Evolutionary conservation across 2,888 invertebrate genomes (phyloP), one percentile per base, ranked within the genome.

Genomic region (Sminthurides aquaticus): DNA sequence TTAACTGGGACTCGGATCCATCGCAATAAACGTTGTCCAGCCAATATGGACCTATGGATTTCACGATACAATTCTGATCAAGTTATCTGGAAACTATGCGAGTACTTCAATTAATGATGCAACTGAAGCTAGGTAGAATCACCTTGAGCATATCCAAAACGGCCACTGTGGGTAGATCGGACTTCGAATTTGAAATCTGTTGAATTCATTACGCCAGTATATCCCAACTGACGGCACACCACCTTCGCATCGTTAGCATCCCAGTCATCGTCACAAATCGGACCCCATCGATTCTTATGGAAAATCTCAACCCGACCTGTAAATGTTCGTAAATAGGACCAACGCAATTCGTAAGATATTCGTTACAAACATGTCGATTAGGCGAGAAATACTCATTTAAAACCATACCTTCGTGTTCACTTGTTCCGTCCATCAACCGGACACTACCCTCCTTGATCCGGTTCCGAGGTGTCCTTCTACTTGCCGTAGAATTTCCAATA

Each of bases 251-350:
- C 93, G 2, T 84, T 80, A 55, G 84, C 80, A 76, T 92, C 93
- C 92, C 93, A 96, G 75, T 91, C 91, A 78, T 94, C 93, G 76
- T 95, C 95, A 76, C 95, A 96, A 0, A 96, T 82, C 0, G 88
- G 86, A 2, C 95, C 94, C 94, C 95, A 95, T 65, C 87, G 85
- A n/a, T 88, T 89, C 68, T 87, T 83, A 78, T 94, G 91, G 74
- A 88, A 85, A 65, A 95, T 86, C 78, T 94, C 90, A n/a, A 94
- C 88, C 77, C 94, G 93, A 49, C 94, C 94, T 89, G 22, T 2
- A 49, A 8, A 2, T n/a, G n/a, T n/a, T n/a, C n/a, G n/a, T n/a
- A n/a, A n/a, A n/a, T n/a, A 74, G 18, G n/a, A n/a, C n/a, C n/a
- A n/a, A n/a, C n/a, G n/a, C n/a, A n/a, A n/a, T n/a, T n/a, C n/a